Percentiles rank a stretch among this genome's conserved stretches.
phyloP scores from a whole-genome alignment of 2,888 invertebrate species.

The Lepas anatifera region DNA sequence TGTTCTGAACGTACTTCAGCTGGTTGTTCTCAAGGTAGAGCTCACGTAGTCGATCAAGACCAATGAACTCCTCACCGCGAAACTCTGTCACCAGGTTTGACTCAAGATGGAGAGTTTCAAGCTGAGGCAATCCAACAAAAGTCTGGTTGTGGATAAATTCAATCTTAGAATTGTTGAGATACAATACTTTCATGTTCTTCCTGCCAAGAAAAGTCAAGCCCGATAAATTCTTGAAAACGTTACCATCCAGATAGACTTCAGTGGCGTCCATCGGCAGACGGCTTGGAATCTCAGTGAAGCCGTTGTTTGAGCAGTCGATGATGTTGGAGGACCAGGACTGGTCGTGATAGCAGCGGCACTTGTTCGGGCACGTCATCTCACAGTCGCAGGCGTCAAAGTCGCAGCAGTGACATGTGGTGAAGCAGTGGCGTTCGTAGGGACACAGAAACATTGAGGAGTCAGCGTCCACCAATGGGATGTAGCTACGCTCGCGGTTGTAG shows the following conservation, averaged over 20 bases:
- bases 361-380: conserved; percentile 77
- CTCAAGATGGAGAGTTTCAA: conserved; percentile 61
- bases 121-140: conserved; percentile 66
- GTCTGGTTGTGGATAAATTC: conserved; percentile 67
- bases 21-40: conserved; percentile 62
- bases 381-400: conserved; percentile 86
- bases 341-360: conserved; percentile 80
- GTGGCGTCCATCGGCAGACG: conserved; percentile 84
- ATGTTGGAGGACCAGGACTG: conserved; percentile 76
- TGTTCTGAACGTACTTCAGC: conserved; percentile 53
- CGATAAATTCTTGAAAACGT: conserved; percentile 58
- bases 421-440: conserved; percentile 72
- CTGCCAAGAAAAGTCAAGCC: conserved; percentile 77
- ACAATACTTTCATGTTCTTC: conserved; percentile 60
- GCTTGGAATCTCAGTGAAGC: conserved; percentile 45
- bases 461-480: conserved; percentile 62
- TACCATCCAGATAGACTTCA: conserved; percentile 73
- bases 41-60: conserved; percentile 55
- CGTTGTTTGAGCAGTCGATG: conserved; percentile 59
- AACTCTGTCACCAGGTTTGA: conserved; percentile 55
- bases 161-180: conserved; percentile 63
- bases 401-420: conserved; percentile 76
- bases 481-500: conserved; percentile 59
- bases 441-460: conserved; percentile 72
- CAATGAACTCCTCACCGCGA: conserved; percentile 67